phyloP scores from a whole-genome alignment of 2,797 vertebrate genomes.

The Otus scops region DNA sequence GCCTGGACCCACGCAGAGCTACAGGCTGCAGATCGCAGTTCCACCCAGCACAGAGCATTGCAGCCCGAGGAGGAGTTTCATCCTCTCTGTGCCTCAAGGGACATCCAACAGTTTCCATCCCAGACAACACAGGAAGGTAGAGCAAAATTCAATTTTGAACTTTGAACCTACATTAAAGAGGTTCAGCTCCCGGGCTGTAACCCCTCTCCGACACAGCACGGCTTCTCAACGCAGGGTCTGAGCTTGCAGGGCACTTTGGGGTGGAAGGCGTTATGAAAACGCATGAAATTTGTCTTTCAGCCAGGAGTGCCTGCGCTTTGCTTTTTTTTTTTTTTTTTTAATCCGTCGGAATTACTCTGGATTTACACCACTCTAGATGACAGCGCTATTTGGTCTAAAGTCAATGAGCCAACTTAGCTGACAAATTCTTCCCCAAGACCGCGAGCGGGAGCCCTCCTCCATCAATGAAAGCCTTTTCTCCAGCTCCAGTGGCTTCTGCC shows the following conservation, averaged over 20 bases:
- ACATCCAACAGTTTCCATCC: neutral
- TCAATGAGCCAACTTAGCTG: neutral
- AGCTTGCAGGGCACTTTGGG: neutral
- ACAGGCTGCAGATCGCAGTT: neutral
- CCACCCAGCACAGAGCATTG: neutral
- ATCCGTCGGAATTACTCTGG: neutral
- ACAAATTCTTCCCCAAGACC: neutral
- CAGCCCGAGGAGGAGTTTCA: neutral
- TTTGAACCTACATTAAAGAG: rapidly evolving
- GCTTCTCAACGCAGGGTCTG: neutral
- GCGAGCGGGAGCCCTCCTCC: neutral
- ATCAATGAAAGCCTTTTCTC: neutral
- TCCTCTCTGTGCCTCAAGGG: rapidly evolving
- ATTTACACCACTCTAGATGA: neutral
- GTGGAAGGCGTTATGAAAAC: neutral
- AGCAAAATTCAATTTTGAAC: neutral
- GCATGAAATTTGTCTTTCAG: neutral
- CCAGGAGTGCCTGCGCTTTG: neutral
- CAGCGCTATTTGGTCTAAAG: neutral
- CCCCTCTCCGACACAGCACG: rapidly evolving
- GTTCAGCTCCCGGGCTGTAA: neutral
- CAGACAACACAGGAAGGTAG: rapidly evolving
- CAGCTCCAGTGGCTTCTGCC: neutral
- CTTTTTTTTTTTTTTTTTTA: neutral
- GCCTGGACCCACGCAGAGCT: neutral